Conservation (phyloP, 2,113 vertebrate species). For the Pluvialis apricaria region DNA sequence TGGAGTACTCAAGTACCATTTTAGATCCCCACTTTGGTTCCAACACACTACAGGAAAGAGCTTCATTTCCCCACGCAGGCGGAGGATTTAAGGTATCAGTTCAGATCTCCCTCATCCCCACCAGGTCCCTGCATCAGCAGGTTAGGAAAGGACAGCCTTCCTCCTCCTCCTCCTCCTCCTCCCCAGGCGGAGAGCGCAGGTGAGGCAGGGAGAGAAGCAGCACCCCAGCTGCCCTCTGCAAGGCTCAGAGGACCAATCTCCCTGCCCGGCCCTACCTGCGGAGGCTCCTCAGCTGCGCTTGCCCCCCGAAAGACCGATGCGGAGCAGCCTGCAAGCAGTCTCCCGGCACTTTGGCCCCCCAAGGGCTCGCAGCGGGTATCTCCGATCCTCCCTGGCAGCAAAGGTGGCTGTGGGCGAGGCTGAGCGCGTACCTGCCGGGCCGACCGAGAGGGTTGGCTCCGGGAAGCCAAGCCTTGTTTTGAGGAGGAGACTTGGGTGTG, state of each 20-base stretch:
- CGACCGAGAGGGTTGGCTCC: background rate
- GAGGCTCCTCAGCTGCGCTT: background rate
- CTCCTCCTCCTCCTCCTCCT: background rate
- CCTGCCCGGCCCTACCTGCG: background rate
- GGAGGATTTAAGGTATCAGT: background rate
- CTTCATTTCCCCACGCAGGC: accelerated
- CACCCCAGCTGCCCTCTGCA: background rate
- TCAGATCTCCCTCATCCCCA: background rate
- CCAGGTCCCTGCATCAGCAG: background rate
- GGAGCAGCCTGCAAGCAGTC: background rate
- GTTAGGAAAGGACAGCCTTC: background rate
- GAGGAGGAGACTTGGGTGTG: constrained; percentile 68
- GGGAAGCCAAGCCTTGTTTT: constrained; percentile 57
- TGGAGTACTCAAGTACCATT: accelerated
- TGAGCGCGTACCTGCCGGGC: background rate
- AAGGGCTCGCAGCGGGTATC: background rate
- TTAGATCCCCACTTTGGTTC: accelerated
- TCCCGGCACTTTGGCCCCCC: background rate
- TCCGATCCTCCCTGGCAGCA: background rate
- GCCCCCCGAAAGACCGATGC: background rate
- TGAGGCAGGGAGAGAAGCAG: background rate
- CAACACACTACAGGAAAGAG: background rate
- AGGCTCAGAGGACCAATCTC: background rate
- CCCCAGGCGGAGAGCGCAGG: background rate
- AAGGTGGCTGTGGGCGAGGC: background rate